phyloP scores from a whole-genome alignment of 1,140 invertebrate genomes.

The Lepidurus apus region DNA sequence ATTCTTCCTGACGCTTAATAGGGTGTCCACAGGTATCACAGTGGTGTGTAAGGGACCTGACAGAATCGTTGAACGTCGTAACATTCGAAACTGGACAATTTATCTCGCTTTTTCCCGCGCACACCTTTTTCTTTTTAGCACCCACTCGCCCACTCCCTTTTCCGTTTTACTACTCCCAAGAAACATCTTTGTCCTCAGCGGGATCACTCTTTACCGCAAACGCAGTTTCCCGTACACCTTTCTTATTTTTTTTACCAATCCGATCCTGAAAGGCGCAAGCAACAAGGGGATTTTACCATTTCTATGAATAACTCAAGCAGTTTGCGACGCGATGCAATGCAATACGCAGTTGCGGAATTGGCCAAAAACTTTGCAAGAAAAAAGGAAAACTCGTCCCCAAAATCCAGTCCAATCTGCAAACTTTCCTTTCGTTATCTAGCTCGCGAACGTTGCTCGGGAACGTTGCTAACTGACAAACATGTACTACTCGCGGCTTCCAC shows the following conservation, averaged over 20 bases:
- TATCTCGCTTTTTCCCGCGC: neutral
- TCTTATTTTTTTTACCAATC: too few relatives aligned
- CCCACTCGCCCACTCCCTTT: neutral
- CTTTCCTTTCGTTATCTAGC: slow-evolving; percentile 15
- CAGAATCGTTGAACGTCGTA: neutral
- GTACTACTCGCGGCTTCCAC: neutral
- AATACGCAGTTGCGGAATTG: neutral
- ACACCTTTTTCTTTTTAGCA: neutral
- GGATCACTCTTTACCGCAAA: neutral
- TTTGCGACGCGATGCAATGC: too few relatives aligned
- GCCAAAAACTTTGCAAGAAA: neutral
- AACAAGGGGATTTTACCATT: too few relatives aligned
- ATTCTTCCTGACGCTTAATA: too few relatives aligned
- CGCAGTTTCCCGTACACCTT: too few relatives aligned
- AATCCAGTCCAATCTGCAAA: neutral
- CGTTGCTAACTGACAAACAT: slow-evolving; percentile 12
- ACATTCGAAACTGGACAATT: neutral
- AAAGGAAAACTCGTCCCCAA: neutral
- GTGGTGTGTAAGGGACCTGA: neutral
- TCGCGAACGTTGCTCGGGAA: neutral
- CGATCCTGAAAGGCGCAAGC: too few relatives aligned
- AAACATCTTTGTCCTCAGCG: neutral
- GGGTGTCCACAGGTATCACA: too few relatives aligned
- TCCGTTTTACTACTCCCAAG: neutral
- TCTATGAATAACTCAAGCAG: too few relatives aligned